Percentiles rank a stretch among this genome's conserved stretches.
phyloP scores from a whole-genome alignment of 2,888 invertebrate species.

The Lasius platythorax region DNA sequence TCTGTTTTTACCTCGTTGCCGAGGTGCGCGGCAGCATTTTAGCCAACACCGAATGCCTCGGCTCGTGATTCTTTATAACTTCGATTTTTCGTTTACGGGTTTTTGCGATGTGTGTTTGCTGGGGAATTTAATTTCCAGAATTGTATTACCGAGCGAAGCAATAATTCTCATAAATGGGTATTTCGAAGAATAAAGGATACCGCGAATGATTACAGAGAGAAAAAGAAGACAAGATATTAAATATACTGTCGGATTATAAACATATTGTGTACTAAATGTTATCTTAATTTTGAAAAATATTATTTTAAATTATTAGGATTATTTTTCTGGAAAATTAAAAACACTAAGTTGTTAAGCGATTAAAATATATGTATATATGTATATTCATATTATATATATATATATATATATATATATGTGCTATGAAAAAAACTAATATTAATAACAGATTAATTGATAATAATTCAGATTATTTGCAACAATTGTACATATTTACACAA shows the following conservation, averaged over 20 bases:
- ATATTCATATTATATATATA: no score
- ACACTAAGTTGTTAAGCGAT: background rate
- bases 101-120: slow-evolving; percentile 9
- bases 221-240: background rate
- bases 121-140: slow-evolving; percentile 12
- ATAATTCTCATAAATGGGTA: background rate
- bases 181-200: background rate
- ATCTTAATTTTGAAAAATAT: background rate
- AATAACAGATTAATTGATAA: background rate
- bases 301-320: background rate
- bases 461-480: background rate
- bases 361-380: background rate
- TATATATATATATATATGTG: no score
- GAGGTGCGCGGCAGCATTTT: slow-evolving; percentile 13
- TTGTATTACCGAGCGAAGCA: background rate
- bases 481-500: background rate
- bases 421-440: background rate
- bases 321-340: background rate
- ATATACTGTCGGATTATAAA: background rate
- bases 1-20: slow-evolving; percentile 26
- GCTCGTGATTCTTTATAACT: slow-evolving; percentile 31
- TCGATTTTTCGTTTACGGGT: slow-evolving; percentile 34
- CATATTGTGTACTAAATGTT: background rate
- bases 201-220: background rate
- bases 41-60: slow-evolving; percentile 7